Percentiles rank a stretch among this genome's conserved stretches.
Evolutionary conservation across 2,797 vertebrate species (phyloP).

Genomic region (Microhierax caerulescens): DNA sequence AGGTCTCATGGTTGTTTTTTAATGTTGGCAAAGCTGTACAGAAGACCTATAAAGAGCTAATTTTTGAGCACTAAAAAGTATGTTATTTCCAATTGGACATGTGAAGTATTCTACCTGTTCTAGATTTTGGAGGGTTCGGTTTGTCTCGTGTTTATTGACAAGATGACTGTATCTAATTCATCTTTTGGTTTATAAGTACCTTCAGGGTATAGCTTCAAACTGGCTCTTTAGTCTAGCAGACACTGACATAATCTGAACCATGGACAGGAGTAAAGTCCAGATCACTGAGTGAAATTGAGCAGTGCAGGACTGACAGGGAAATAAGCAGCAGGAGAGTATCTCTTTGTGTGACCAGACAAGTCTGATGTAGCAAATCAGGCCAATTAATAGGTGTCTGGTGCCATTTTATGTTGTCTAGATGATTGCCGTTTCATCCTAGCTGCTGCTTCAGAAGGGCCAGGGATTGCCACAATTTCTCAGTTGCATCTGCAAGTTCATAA

Average conservation of each 20-base stretch:
- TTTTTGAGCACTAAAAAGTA: not conserved
- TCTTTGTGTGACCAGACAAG: not conserved
- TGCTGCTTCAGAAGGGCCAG: not conserved
- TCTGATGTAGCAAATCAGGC: not conserved
- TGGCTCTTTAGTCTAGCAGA: not conserved
- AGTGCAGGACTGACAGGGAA: not conserved
- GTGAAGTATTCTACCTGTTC: not conserved
- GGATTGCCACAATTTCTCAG: not conserved
- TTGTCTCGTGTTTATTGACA: not conserved
- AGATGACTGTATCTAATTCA: not conserved
- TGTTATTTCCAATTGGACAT: not conserved
- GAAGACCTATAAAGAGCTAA: not conserved
- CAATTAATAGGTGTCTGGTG: not conserved
- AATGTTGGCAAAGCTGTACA: not conserved
- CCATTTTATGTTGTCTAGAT: not conserved
- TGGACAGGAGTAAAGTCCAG: not conserved
- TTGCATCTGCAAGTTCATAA: not conserved
- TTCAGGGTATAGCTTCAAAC: not conserved
- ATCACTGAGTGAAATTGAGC: not conserved
- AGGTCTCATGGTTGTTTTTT: not conserved
- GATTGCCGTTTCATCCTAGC: not conserved
- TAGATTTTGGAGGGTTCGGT: not conserved
- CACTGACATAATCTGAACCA: not conserved
- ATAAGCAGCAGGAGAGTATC: not conserved
- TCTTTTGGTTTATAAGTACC: not conserved